phyloP scores from a whole-genome alignment of 1,140 invertebrate genomes.

The Oscheius sp. region DNA sequence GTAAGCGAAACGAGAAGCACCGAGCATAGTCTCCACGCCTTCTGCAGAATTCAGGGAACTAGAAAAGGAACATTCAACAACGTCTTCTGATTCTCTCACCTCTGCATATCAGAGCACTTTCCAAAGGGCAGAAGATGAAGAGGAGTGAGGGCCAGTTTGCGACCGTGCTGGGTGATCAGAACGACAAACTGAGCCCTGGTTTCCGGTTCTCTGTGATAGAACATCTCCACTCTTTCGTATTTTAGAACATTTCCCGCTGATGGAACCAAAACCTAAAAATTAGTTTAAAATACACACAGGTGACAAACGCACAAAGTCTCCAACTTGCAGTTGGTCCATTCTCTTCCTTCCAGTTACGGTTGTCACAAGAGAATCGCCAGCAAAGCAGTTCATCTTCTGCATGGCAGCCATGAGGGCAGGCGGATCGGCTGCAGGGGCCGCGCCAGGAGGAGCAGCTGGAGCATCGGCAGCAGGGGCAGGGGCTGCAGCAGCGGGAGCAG shows the following conservation, averaged over 20 bases:
- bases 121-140: slow-evolving; percentile 39
- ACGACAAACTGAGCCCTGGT: slow-evolving; percentile 28
- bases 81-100: neutral
- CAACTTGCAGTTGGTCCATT: slow-evolving; percentile 41
- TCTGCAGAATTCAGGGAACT: slow-evolving; percentile 2
- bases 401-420: neutral
- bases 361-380: slow-evolving; percentile 35
- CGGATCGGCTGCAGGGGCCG: neutral
- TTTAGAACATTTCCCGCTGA: slow-evolving; percentile 38
- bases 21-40: slow-evolving; percentile 16
- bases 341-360: slow-evolving; percentile 35
- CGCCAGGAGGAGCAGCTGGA: neutral
- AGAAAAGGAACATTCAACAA: neutral
- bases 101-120: slow-evolving; percentile 22
- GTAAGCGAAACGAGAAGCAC: slow-evolving; percentile 34
- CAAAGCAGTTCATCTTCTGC: slow-evolving; percentile 34
- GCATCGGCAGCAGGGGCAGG: neutral
- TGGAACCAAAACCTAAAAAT: slow-evolving; percentile 38
- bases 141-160: slow-evolving; percentile 29
- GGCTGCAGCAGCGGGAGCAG: neutral
- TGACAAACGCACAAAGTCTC: slow-evolving; percentile 31
- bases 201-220: slow-evolving; percentile 40
- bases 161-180: slow-evolving; percentile 26
- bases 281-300: neutral
- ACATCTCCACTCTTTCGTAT: slow-evolving; percentile 46